Evolutionary conservation across 2,888 invertebrate species (phyloP).

Genomic region (Agyllia agylla): DNA sequence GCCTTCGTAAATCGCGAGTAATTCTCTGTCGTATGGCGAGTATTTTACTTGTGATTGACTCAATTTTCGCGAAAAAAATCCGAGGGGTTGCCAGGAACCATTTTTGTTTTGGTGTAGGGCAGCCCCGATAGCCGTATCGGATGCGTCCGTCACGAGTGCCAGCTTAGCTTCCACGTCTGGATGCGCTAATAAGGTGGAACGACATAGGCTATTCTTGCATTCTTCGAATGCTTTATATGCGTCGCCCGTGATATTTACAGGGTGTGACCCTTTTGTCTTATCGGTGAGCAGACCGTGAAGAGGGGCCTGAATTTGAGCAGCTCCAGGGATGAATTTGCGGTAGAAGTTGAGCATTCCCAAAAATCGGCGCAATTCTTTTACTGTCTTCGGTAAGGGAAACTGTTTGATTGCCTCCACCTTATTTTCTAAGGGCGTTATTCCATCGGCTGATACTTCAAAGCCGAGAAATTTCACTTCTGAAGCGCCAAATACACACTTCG

Average conservation of each 20-base stretch:
- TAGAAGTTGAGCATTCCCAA: constrained; percentile 62
- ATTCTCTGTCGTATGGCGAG: constrained; percentile 81
- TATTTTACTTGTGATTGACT: constrained; percentile 80
- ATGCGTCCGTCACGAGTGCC: constrained; percentile 81
- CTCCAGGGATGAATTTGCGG: constrained; percentile 54
- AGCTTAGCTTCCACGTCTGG: constrained; percentile 76
- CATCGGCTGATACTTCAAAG: neutral
- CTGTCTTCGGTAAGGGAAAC: constrained; percentile 22
- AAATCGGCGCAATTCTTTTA: constrained; percentile 41
- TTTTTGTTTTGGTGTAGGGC: constrained; percentile 80
- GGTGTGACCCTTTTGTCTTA: constrained; percentile 78
- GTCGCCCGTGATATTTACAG: constrained; percentile 68
- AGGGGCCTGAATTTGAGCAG: constrained; percentile 60
- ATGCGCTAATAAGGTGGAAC: constrained; percentile 79
- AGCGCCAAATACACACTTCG: neutral
- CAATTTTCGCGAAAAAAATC: constrained; percentile 82
- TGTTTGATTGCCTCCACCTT: neutral
- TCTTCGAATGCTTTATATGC: constrained; percentile 69
- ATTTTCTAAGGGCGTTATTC: neutral
- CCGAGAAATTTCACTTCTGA: neutral
- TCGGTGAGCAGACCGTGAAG: constrained; percentile 32
- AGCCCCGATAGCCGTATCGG: constrained; percentile 81
- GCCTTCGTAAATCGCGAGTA: constrained; percentile 78
- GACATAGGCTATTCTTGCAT: constrained; percentile 78
- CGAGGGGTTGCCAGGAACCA: constrained; percentile 80